Conservation (phyloP, 2,797 vertebrate genomes). For the Toxotes lorentzi region DNA sequence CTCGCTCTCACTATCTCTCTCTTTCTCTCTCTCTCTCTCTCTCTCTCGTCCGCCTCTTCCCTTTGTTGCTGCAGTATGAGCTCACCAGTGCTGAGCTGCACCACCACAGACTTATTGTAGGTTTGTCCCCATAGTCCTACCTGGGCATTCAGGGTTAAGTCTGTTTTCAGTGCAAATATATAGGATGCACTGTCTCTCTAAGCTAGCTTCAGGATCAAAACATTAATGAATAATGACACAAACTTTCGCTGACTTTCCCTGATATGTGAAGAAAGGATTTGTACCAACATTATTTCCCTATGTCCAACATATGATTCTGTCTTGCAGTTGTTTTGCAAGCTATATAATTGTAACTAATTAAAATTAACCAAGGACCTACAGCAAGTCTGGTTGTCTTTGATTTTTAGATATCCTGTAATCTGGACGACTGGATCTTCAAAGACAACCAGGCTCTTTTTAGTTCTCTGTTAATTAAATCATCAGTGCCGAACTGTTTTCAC, state of each 20-base stretch:
- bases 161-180: constrained; percentile 21
- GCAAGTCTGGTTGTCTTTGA: neutral
- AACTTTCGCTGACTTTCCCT: neutral
- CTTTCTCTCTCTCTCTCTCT: neutral
- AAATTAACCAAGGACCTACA: neutral
- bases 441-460: neutral
- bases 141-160: constrained; percentile 36
- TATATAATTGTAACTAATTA: neutral
- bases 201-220: neutral
- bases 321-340: neutral
- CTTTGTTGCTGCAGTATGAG: constrained; percentile 77
- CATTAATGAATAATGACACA: neutral
- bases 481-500: neutral
- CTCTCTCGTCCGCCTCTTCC: constrained; percentile 41
- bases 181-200: neutral
- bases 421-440: constrained; percentile 1
- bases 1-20: constrained; percentile 13
- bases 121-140: constrained; percentile 48
- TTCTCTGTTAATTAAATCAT: neutral
- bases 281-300: neutral
- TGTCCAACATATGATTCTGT: neutral
- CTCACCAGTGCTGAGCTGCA: constrained; percentile 66
- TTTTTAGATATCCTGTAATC: neutral
- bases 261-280: neutral
- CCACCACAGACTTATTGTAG: constrained; percentile 49